Percentiles rank a stretch among this genome's conserved stretches.
These are phyloP conservation scores for Hemiprocne comata DNA, from an alignment of 2,113 vertebrate species.

Conservation along the genomic window DNA sequence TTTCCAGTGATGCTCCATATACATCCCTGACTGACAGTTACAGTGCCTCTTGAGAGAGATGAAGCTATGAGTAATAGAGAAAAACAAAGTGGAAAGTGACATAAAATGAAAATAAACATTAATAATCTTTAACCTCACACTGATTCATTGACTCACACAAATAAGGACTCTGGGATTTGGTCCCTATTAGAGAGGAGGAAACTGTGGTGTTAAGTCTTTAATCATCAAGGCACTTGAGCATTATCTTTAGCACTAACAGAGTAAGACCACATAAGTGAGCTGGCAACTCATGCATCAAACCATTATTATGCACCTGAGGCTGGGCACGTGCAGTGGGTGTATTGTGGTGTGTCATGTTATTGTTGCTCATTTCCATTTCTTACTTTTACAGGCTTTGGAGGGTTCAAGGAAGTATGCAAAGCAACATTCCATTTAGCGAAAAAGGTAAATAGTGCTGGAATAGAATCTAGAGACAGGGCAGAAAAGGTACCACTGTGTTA, in stretches of 20 bases:
- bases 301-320: neutral
- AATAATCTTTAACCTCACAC: neutral
- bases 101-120: constrained; percentile 23
- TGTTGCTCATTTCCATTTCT: neutral
- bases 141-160: neutral
- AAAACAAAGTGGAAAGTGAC: neutral
- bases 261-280: neutral
- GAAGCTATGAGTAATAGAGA: neutral
- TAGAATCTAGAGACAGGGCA: neutral
- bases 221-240: neutral
- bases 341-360: accelerated
- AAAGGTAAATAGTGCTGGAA: neutral
- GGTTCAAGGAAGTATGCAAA: neutral
- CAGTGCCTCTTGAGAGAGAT: neutral
- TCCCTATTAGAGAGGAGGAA: neutral
- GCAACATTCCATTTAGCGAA: neutral
- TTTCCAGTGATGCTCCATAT: neutral
- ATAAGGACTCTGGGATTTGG: neutral
- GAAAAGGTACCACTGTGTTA: neutral
- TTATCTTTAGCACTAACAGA: neutral
- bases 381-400: neutral
- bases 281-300: neutral
- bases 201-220: neutral
- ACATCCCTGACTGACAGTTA: neutral
- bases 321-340: neutral